Conservation (phyloP, 2,888 invertebrate species). For the Mantis religiosa region DNA sequence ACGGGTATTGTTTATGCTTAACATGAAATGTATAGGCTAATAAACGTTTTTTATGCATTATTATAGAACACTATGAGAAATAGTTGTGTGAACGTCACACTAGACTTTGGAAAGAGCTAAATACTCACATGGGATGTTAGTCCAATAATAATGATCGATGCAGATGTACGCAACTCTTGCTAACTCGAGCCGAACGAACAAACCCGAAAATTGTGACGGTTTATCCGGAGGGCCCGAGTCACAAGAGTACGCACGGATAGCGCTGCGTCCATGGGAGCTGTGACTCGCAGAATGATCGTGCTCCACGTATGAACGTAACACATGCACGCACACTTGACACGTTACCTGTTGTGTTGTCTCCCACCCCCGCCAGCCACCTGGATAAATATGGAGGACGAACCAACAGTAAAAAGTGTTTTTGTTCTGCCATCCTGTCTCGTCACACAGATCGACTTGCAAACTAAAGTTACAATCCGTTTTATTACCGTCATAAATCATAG, state of each 20-base stretch:
- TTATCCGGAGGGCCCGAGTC: constrained; percentile 15
- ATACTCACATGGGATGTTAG: not conserved
- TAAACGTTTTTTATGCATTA: too few species aligned
- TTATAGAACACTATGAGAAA: too few species aligned
- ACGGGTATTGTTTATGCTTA: too few species aligned
- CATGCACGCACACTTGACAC: not conserved
- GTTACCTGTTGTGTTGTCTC: not conserved
- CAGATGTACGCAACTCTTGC: not conserved
- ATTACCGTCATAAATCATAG: not conserved
- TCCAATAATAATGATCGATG: not conserved
- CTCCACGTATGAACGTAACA: not conserved
- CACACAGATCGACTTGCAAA: not conserved
- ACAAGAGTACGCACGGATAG: not conserved
- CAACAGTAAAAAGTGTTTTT: constrained; percentile 6
- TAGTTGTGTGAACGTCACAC: too few species aligned
- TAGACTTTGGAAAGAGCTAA: too few species aligned
- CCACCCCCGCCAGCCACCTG: not conserved
- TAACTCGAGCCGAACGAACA: constrained; percentile 26
- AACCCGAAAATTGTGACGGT: not conserved
- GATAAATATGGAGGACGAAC: not conserved
- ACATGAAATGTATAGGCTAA: too few species aligned
- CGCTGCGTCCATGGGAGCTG: not conserved
- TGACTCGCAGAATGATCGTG: not conserved
- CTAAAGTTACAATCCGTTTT: not conserved
- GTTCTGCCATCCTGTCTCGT: not conserved